Conservation (phyloP, 1,140 invertebrate genomes). For the Elysia chlorotica region DNA sequence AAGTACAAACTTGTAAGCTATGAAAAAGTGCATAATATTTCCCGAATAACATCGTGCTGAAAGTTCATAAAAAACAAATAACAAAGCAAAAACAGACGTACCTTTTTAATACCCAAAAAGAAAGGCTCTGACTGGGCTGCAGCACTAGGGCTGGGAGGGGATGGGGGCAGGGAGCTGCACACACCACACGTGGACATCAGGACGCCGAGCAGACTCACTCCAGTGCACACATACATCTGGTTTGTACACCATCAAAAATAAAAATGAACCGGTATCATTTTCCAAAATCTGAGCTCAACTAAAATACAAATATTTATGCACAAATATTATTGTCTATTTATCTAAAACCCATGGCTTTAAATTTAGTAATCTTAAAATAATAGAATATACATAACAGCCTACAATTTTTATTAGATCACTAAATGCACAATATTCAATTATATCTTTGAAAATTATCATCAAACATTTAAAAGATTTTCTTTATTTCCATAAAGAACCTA, state of each 20-base stretch:
- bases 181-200: slow-evolving; percentile 55
- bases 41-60: too few species aligned
- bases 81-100: slow-evolving; percentile 15
- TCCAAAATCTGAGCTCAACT: background rate
- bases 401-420: too few species aligned
- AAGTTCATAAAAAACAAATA: background rate
- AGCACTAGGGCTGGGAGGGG: slow-evolving; percentile 58
- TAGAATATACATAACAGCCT: too few species aligned
- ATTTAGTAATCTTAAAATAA: too few species aligned
- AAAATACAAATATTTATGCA: background rate
- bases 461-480: too few species aligned
- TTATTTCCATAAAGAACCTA: too few species aligned
- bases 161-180: slow-evolving; percentile 52
- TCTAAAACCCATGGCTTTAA: too few species aligned
- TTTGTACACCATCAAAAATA: slow-evolving; percentile 1
- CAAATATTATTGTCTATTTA: background rate
- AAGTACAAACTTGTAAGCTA: too few species aligned
- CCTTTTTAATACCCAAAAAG: slow-evolving; percentile 53
- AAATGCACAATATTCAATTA: too few species aligned
- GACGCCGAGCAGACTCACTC: slow-evolving; percentile 36
- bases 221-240: slow-evolving; percentile 52
- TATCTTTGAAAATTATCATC: too few species aligned
- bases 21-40: too few species aligned
- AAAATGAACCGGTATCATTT: background rate
- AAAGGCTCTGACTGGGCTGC: slow-evolving; percentile 56